A percentile compares a stretch with the other conserved stretches of the same genome.
Conservation (phyloP, 2,888 invertebrate species). For the Rapana venosa region DNA sequence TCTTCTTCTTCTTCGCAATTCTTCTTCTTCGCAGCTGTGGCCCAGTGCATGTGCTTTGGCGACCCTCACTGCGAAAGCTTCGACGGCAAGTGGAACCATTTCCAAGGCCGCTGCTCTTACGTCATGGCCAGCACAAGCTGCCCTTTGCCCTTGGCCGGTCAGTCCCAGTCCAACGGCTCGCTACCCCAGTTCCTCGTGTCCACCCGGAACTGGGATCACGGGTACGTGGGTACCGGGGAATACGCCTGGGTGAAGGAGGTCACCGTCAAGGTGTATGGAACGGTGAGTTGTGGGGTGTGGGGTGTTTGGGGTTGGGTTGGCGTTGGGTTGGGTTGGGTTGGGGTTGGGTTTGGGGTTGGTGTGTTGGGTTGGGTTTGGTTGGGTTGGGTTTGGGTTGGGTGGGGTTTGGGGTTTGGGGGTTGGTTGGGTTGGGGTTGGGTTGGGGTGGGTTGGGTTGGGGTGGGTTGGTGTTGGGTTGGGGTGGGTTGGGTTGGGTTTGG, state of each 20-base stretch:
- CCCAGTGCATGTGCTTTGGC: conserved; percentile 71
- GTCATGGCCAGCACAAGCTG: conserved; percentile 70
- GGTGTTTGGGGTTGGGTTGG: background rate
- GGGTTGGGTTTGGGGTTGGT: background rate
- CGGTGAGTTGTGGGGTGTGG: conserved; percentile 52
- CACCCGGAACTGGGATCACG: conserved; percentile 54
- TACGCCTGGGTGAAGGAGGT: conserved; percentile 68
- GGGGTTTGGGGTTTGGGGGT: conserved; percentile 2
- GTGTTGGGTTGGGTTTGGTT: no score
- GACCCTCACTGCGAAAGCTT: conserved; percentile 73
- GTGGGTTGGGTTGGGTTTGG: no score
- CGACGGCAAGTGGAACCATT: conserved; percentile 64
- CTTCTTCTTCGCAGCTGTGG: conserved; percentile 59
- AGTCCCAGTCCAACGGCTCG: no score
- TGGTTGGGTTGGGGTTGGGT: conserved; percentile 38
- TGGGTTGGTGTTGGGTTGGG: no score
- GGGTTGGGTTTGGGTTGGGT: no score
- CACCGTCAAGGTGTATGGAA: conserved; percentile 52
- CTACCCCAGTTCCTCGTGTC: conserved; percentile 59
- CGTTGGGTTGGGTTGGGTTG: background rate
- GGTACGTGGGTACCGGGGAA: conserved; percentile 9
- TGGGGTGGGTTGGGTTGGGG: no score
- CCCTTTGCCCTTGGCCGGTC: background rate
- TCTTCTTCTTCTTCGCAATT: no score
- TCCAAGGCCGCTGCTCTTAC: conserved; percentile 71